Evolutionary conservation across 1,140 invertebrate species (phyloP).

Genomic region (Macrocentrus cingulum): DNA sequence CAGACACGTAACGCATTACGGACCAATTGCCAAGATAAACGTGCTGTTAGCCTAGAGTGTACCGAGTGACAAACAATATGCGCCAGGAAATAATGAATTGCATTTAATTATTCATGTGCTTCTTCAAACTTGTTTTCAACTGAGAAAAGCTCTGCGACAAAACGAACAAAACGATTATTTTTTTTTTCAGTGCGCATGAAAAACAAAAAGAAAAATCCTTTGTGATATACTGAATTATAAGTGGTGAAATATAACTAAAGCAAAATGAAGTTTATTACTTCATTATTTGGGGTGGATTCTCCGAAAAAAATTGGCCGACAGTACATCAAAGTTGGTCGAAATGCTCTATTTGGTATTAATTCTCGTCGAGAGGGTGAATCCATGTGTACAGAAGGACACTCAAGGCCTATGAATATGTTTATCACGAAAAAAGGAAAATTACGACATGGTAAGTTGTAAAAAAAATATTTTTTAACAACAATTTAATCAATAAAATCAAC

Average conservation of each 20-base stretch:
- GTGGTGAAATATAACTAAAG: constrained; percentile 5
- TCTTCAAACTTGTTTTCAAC: too few species aligned
- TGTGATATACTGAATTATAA: too few species aligned
- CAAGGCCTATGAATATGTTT: constrained; percentile 71
- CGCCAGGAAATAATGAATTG: not conserved
- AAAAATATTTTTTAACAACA: too few species aligned
- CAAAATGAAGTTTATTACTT: constrained; percentile 55
- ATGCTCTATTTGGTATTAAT: constrained; percentile 67
- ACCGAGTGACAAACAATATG: not conserved
- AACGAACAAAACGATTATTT: too few species aligned
- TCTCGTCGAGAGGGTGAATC: constrained; percentile 45
- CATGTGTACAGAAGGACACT: constrained; percentile 57
- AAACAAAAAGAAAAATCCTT: not conserved
- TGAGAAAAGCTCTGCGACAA: too few species aligned
- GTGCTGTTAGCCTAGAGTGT: not conserved
- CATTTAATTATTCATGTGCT: not conserved
- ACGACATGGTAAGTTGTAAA: constrained; percentile 68
- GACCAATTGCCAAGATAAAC: constrained; percentile 8
- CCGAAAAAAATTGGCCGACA: constrained; percentile 63
- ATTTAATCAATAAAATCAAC: too few species aligned
- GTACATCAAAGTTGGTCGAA: constrained; percentile 73
- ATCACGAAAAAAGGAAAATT: constrained; percentile 74
- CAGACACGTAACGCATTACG: constrained; percentile 7
- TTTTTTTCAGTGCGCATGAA: constrained; percentile 15
- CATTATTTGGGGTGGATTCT: constrained; percentile 51